A percentile compares a stretch with the other conserved stretches of the same genome.
Evolutionary conservation across 2,113 vertebrate species (phyloP).

Genomic region (Pipa parva): DNA sequence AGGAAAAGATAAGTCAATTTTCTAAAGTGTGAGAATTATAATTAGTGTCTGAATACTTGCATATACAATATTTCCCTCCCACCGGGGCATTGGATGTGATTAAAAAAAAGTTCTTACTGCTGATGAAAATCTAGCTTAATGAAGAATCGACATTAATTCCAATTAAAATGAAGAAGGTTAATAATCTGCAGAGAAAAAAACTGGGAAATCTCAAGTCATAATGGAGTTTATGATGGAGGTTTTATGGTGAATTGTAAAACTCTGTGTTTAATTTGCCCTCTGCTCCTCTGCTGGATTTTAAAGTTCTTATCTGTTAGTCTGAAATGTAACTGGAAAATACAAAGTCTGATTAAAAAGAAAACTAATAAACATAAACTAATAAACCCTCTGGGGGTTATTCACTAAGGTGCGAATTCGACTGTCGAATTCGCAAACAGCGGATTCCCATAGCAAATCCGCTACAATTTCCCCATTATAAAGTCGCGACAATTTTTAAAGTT

Average conservation of each 20-base stretch:
- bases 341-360: too few relatives aligned
- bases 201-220: background rate
- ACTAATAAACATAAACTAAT: too few relatives aligned
- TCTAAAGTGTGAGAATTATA: slow-evolving; percentile 6
- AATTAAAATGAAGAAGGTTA: slow-evolving; percentile 36
- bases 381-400: too few relatives aligned
- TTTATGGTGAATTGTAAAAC: background rate
- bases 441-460: too few relatives aligned
- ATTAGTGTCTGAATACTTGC: slow-evolving; percentile 18
- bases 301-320: too few relatives aligned
- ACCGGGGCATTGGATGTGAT: slow-evolving; percentile 14
- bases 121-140: slow-evolving; percentile 29
- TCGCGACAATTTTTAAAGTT: too few relatives aligned
- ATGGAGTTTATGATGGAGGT: background rate
- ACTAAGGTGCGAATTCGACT: too few relatives aligned
- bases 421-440: too few relatives aligned
- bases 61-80: slow-evolving; percentile 9
- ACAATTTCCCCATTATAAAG: too few relatives aligned
- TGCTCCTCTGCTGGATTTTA: too few relatives aligned
- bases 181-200: slow-evolving; percentile 14
- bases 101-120: slow-evolving; percentile 2
- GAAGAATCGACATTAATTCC: slow-evolving; percentile 29
- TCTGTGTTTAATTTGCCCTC: background rate
- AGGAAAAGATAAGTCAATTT: background rate
- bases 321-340: too few relatives aligned